phyloP scores from a whole-genome alignment of 2,113 vertebrate genomes.

The Vidua macroura region DNA sequence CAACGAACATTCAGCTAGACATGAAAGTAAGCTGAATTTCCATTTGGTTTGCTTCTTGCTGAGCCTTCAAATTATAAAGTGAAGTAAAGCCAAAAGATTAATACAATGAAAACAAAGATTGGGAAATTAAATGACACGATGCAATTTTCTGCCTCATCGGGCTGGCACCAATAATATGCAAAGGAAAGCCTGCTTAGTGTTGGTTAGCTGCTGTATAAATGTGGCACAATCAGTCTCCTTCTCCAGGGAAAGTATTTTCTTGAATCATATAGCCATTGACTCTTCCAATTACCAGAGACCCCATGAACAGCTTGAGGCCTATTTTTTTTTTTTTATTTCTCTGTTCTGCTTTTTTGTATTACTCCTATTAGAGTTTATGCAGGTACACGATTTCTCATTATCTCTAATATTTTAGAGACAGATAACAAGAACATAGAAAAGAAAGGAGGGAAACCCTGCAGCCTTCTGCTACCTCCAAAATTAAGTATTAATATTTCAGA shows the following conservation, averaged over 20 bases:
- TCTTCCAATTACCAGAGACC: slow-evolving; percentile 79
- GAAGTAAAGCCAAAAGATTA: slow-evolving; percentile 92
- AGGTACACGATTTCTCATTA: slow-evolving; percentile 73
- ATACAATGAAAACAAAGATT: slow-evolving; percentile 95
- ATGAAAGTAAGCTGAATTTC: slow-evolving; percentile 82
- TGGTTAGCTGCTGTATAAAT: slow-evolving; percentile 77
- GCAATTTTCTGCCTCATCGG: slow-evolving; percentile 94
- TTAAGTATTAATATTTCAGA: slow-evolving; percentile 74
- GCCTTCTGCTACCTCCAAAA: slow-evolving; percentile 39
- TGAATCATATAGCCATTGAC: slow-evolving; percentile 77
- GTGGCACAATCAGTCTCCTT: slow-evolving; percentile 74
- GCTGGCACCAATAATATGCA: slow-evolving; percentile 84
- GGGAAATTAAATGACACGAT: slow-evolving; percentile 94
- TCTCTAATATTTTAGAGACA: slow-evolving; percentile 72
- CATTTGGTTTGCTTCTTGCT: slow-evolving; percentile 88
- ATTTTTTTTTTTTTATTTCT: slow-evolving; percentile 29
- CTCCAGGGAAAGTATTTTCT: slow-evolving; percentile 78
- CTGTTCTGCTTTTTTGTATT: slow-evolving; percentile 16
- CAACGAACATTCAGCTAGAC: slow-evolving; percentile 72
- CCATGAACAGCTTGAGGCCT: slow-evolving; percentile 50
- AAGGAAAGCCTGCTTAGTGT: slow-evolving; percentile 77
- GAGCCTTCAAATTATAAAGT: slow-evolving; percentile 92
- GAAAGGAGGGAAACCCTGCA: slow-evolving; percentile 39
- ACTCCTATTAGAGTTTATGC: slow-evolving; percentile 69
- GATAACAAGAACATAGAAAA: slow-evolving; percentile 56